These are phyloP conservation scores for Ariolimax columbianus DNA, from an alignment of 2,888 invertebrate species.

Conservation along the genomic window DNA sequence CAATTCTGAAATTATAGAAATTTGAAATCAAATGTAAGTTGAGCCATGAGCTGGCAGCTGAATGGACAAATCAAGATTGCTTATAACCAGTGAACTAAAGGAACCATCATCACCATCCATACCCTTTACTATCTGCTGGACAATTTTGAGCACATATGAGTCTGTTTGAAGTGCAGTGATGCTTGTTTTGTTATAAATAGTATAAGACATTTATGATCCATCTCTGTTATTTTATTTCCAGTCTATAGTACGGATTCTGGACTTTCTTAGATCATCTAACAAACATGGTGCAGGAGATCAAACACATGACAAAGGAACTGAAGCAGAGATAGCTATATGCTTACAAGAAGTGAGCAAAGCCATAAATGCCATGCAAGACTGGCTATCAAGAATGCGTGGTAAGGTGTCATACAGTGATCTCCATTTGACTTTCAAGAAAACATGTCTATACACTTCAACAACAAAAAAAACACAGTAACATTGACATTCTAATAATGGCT, in stretches of 20 bases:
- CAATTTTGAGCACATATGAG: no score
- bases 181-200: not conserved
- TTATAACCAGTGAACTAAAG: no score
- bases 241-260: slow-evolving; percentile 10
- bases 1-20: no score
- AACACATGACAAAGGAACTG: not conserved
- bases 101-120: no score
- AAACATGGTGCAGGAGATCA: not conserved
- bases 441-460: no score
- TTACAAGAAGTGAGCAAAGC: not conserved
- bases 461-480: no score
- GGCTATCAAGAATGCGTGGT: slow-evolving; percentile 29
- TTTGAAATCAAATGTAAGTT: no score
- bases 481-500: no score
- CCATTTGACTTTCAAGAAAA: not conserved
- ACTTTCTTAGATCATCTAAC: not conserved
- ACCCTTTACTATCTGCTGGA: no score
- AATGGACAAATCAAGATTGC: no score
- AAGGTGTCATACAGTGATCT: not conserved
- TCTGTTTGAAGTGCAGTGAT: no score
- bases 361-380: slow-evolving; percentile 12
- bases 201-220: not conserved
- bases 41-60: no score
- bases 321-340: not conserved
- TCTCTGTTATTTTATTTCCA: slow-evolving; percentile 50